Conservation (phyloP, 2,888 invertebrate species). For the Heliconius erato region DNA sequence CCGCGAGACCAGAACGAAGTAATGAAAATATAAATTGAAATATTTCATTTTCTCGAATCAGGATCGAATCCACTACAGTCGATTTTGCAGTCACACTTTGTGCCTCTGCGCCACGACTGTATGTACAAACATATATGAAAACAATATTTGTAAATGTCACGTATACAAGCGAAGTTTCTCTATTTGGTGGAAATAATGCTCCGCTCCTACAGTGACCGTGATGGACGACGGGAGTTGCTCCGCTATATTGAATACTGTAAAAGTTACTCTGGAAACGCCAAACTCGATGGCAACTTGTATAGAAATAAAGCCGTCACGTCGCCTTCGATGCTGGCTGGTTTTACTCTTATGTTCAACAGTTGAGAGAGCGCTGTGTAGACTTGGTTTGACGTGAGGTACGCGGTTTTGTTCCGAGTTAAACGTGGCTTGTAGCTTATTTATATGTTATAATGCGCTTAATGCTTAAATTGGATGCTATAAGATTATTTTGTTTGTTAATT, state of each 20-base stretch:
- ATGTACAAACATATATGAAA: background rate
- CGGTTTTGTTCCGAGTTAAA: background rate
- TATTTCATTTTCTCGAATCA: too few species aligned
- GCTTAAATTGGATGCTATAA: too few species aligned
- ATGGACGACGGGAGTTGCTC: slow-evolving; percentile 19
- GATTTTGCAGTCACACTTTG: too few species aligned
- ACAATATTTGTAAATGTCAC: slow-evolving; percentile 21
- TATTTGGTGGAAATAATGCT: slow-evolving; percentile 24
- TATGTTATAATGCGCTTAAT: too few species aligned
- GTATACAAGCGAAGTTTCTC: slow-evolving; percentile 11
- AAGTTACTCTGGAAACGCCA: slow-evolving; percentile 16
- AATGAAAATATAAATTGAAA: too few species aligned
- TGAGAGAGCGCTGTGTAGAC: slow-evolving; percentile 6
- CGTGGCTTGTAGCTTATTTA: background rate
- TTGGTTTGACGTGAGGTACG: slow-evolving; percentile 28
- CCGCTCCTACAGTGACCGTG: background rate
- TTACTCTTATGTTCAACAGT: slow-evolving; percentile 26
- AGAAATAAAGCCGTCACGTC: slow-evolving; percentile 31
- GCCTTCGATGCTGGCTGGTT: slow-evolving; percentile 20
- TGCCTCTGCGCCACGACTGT: too few species aligned
- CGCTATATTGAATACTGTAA: slow-evolving; percentile 6
- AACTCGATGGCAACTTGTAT: slow-evolving; percentile 20
- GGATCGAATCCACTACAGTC: too few species aligned
- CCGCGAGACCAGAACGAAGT: too few species aligned
- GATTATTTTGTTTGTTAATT: too few species aligned